Evolutionary conservation across 2,888 invertebrate genomes (phyloP), one percentile per base, ranked within the genome.

Genomic region (Ornithoptera priamus): DNA sequence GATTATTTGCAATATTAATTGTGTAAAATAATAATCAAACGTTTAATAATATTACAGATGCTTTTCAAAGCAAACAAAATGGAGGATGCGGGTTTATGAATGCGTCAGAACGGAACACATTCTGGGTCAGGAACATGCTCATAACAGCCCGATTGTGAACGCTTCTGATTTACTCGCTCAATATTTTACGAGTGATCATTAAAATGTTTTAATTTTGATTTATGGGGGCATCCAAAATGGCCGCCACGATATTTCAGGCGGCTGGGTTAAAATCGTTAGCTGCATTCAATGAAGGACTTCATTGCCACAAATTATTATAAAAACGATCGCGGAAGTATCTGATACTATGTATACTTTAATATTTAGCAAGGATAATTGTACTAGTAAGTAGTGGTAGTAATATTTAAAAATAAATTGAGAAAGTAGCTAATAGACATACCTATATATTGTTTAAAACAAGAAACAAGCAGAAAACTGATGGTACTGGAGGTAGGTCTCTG

Each of bases 171-270:
- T 71, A 77, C 74, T 75, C 74, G 72, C 82, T 79, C 76, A 67
- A 82, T 80, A 82, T 83, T 87, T 90, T 86, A 89, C 83, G 80
- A 81, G 72, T 75, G 81, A 81, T 83, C 87, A 88, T 92, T 89
- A 92, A 90, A 86, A 80, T 81, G 84, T 81, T 84, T 87, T 88
- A 88, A 90, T 89, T 84, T 82, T 92, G 91, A 92, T 91, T 92
- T 92, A 92, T 79, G 78, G 75, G 77, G 67, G 75, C 73, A 76
- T 78, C 78, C 75, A 80, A 85, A 81, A 79, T 80, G 78, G 73
- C 77, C 75, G 79, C 74, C 71, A 75, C 70, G 74, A 63, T 69
- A 66, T 71, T 68, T 66, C 64, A 67, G 70, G 62, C 71, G 71
- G 69, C 70, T 60, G 69, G 63, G 84, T 85, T 87, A 84, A 89